These are phyloP conservation scores for Mamestra configurata DNA, from an alignment of 1,140 invertebrate genomes.

Conservation along the genomic window DNA sequence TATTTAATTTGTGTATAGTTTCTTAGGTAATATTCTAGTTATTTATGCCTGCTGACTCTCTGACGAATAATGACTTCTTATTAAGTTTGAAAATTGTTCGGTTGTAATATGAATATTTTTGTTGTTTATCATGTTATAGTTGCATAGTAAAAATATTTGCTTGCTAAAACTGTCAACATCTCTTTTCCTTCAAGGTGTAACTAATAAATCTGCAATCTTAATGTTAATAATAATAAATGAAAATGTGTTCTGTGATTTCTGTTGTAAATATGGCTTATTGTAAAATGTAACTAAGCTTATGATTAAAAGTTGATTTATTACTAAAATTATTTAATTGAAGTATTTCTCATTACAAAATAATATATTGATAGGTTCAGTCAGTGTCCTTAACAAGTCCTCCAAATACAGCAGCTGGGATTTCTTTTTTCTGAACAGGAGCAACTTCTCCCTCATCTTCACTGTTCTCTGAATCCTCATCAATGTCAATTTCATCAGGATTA, in stretches of 20 bases:
- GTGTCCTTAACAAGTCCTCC: slow-evolving; percentile 90
- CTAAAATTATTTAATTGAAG: slow-evolving; percentile 37
- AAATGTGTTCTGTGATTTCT: slow-evolving; percentile 74
- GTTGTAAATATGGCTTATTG: slow-evolving; percentile 73
- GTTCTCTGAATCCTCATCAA: slow-evolving; percentile 94
- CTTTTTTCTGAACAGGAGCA: slow-evolving; percentile 93
- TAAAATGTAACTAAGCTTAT: slow-evolving; percentile 72
- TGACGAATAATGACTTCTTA: background rate
- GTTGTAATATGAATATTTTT: slow-evolving; percentile 19
- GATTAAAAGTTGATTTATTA: slow-evolving; percentile 76
- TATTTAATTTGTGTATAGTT: slow-evolving; percentile 19
- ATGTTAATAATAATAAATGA: slow-evolving; percentile 50
- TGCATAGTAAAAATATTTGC: background rate
- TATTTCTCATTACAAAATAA: slow-evolving; percentile 55
- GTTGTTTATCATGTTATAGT: slow-evolving; percentile 24
- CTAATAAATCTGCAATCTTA: slow-evolving; percentile 37
- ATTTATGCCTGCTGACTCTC: slow-evolving; percentile 17
- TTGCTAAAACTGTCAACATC: slow-evolving; percentile 1
- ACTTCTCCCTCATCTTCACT: slow-evolving; percentile 90
- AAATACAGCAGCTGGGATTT: slow-evolving; percentile 95
- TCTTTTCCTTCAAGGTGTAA: slow-evolving; percentile 10
- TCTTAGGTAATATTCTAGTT: slow-evolving; percentile 8
- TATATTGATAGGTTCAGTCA: slow-evolving; percentile 57
- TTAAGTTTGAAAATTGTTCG: slow-evolving; percentile 26
- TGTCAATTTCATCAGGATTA: slow-evolving; percentile 98